Base-by-base conservation (phyloP, 2,797 vertebrate species). In the Leptatherina wallacei region DNA sequence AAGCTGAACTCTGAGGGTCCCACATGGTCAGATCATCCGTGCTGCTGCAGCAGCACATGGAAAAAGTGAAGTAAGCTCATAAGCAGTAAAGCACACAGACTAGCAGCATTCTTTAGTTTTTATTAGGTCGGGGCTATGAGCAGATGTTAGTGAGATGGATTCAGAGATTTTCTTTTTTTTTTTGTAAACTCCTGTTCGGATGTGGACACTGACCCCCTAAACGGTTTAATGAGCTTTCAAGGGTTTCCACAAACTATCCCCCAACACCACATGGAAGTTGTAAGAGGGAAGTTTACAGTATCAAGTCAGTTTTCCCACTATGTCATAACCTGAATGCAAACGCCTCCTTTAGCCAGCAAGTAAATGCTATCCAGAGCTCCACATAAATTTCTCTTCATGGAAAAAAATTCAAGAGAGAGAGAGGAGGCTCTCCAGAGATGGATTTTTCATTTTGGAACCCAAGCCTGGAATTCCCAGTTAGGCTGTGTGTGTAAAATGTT, bases 31-130 rank as follows among this genome's bases (percentile, higher is more conserved):
- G 81, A 68, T 30, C 13, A n/a, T 81, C 81, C 81, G 71, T 32
- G 40, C 78, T 54, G 81, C 58, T 20, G 69, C 61, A 47, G 82
- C 78, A 79, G 73, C 87, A 76, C 85, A 89, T 91, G 92, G 91
- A 90, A 91, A 92, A 91, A 89, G 85, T 91, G 85, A 91, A 89
- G 87, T 77, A 80, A 85, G 70, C 81, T 77, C 77, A 78, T 75
- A 71, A 81, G 85, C 82, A 70, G 86, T 85, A 85, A 91, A 89
- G 82, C 79, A 40, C 79, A 40, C 76, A 84, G 77, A 59, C 77
- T 49, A 63, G 67, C 74, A 62, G 84, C 88, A 89, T 90, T 90
- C 89, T 91, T 90, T 27, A 64, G 76, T 36, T 91, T 91, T 91
- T 92, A 91, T 90, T 83, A 73, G 86, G 67, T 79, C 80, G 72